phyloP scores from a whole-genome alignment of 2,113 vertebrate genomes.

The Burhinus bistriatus region DNA sequence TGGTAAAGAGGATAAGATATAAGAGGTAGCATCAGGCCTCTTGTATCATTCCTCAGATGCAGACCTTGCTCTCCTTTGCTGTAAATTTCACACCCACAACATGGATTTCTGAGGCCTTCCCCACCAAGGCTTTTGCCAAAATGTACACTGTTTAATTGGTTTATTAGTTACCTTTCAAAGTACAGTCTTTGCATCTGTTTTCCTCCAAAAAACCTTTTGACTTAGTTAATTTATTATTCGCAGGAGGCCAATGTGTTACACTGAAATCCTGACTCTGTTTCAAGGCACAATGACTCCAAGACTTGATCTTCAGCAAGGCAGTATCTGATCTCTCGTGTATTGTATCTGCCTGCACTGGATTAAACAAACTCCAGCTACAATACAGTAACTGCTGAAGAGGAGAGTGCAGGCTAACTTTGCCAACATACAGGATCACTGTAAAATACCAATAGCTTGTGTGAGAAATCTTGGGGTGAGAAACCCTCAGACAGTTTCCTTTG shows the following conservation, averaged over 20 bases:
- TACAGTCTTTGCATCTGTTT: neutral
- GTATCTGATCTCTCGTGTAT: neutral
- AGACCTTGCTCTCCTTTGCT: neutral
- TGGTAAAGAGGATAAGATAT: neutral
- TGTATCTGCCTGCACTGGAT: neutral
- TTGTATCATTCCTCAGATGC: neutral
- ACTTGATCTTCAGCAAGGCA: neutral
- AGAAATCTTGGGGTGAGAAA: neutral
- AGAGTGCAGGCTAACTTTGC: neutral
- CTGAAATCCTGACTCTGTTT: neutral
- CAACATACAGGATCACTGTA: neutral
- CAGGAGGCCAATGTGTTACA: neutral
- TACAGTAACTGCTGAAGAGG: neutral
- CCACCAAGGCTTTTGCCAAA: neutral
- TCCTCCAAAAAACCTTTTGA: neutral
- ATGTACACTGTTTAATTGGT: accelerated
- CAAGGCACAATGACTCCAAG: neutral
- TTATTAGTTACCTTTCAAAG: neutral
- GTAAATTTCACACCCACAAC: neutral
- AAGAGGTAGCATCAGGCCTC: neutral
- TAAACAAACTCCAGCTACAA: neutral
- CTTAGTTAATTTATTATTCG: neutral
- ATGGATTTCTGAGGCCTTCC: neutral
- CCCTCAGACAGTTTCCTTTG: neutral
- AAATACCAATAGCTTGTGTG: neutral